A percentile compares a stretch with the other conserved stretches of the same genome.
Conservation (phyloP, 2,888 invertebrate genomes). For the Stenoptilia bipunctidactyla region DNA sequence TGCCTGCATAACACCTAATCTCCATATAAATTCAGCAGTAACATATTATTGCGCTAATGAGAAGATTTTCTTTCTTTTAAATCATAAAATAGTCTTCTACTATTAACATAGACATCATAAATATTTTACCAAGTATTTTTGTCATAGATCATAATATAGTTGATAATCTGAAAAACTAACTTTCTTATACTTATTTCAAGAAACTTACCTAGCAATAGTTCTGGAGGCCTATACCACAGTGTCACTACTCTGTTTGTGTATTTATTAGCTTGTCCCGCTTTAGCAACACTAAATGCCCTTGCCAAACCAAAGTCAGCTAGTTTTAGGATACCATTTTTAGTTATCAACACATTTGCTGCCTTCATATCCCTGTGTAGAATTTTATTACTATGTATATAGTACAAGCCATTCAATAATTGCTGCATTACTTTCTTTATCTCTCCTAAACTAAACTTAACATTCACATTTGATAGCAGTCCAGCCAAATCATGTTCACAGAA, state of each 20-base stretch:
- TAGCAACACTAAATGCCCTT: slow-evolving; percentile 90
- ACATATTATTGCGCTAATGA: no score
- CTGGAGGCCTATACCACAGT: slow-evolving; percentile 88
- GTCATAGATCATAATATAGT: no score
- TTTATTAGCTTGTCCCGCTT: slow-evolving; percentile 82
- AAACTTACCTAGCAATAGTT: slow-evolving; percentile 53
- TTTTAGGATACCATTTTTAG: slow-evolving; percentile 93
- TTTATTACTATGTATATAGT: slow-evolving; percentile 97
- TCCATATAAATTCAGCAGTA: no score
- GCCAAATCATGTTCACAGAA: slow-evolving; percentile 99
- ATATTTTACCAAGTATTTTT: no score
- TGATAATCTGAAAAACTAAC: no score
- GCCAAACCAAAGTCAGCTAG: slow-evolving; percentile 98
- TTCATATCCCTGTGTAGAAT: slow-evolving; percentile 98
- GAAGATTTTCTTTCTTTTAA: no score
- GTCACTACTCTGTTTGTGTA: slow-evolving; percentile 99
- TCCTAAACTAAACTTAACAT: slow-evolving; percentile 95
- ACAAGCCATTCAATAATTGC: slow-evolving; percentile 83
- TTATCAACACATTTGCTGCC: slow-evolving; percentile 97
- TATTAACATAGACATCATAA: no score
- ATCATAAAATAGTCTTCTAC: no score
- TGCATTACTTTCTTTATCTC: slow-evolving; percentile 92
- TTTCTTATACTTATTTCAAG: no score
- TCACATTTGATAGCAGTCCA: slow-evolving; percentile 92
- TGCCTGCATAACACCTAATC: no score